Percentiles rank a stretch among this genome's conserved stretches.
These are phyloP conservation scores for Epinephelus moara DNA, from an alignment of 2,113 vertebrate genomes.

Conservation along the genomic window DNA sequence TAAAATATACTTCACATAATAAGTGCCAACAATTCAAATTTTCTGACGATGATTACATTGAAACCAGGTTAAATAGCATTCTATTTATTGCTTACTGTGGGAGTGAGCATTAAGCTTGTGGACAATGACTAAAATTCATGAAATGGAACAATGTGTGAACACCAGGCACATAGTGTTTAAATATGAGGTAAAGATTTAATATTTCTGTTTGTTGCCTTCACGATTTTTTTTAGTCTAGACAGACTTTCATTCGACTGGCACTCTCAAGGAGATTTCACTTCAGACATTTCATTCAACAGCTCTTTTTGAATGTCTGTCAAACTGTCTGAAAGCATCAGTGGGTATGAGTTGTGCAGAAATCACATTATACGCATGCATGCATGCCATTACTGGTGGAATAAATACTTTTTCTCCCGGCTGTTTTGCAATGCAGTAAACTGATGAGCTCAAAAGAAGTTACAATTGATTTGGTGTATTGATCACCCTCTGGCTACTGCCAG, in stretches of 20 bases:
- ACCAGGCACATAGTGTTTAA: background rate
- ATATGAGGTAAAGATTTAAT: background rate
- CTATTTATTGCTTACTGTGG: background rate
- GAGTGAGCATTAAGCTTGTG: background rate
- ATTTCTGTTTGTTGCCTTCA: background rate
- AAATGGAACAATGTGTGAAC: slow-evolving; percentile 1
- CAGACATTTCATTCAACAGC: slow-evolving; percentile 21
- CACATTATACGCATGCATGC: slow-evolving; percentile 57
- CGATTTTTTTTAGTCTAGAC: slow-evolving; percentile 3
- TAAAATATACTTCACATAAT: background rate
- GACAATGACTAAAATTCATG: background rate
- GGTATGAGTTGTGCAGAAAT: slow-evolving; percentile 45
- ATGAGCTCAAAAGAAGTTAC: slow-evolving; percentile 68
- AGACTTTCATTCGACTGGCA: slow-evolving; percentile 1
- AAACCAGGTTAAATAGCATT: background rate
- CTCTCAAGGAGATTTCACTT: slow-evolving; percentile 5
- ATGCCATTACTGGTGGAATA: slow-evolving; percentile 61
- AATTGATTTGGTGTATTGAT: slow-evolving; percentile 68
- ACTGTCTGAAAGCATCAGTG: slow-evolving; percentile 37
- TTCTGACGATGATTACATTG: background rate
- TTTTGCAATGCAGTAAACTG: slow-evolving; percentile 66
- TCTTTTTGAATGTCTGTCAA: slow-evolving; percentile 16
- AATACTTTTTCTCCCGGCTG: slow-evolving; percentile 54
- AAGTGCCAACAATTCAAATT: background rate
- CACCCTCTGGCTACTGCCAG: slow-evolving; percentile 58